phyloP scores from a whole-genome alignment of 2,888 invertebrate genomes.

The Abrostola triplasia region DNA sequence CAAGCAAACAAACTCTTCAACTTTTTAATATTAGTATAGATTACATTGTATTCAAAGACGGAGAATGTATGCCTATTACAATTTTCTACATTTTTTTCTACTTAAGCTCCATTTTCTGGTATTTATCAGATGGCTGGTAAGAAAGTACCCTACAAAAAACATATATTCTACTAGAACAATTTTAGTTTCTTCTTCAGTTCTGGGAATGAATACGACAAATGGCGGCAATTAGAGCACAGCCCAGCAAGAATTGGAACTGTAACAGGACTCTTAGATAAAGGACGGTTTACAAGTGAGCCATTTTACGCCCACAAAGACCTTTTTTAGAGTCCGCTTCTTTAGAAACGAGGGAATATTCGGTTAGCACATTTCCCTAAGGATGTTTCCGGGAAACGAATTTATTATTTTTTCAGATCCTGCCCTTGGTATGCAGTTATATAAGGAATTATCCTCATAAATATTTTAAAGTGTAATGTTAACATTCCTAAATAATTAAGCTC shows the following conservation, averaged over 20 bases:
- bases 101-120: no score
- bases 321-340: constrained; percentile 6
- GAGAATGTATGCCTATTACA: no score
- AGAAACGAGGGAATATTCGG: constrained; percentile 1
- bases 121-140: no score
- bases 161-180: no score
- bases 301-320: constrained; percentile 4
- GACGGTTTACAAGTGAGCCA: background rate
- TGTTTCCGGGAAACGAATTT: background rate
- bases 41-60: no score
- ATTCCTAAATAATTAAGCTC: background rate
- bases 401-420: constrained; percentile 5
- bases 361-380: constrained; percentile 8
- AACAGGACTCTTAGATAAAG: constrained; percentile 1
- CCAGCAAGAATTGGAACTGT: background rate
- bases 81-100: no score
- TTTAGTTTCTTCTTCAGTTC: no score
- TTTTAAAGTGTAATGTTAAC: background rate
- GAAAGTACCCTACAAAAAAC: no score
- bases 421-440: constrained; percentile 1
- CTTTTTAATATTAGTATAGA: no score
- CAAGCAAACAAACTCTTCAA: no score
- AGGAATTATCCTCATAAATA: constrained; percentile 2
- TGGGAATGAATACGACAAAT: no score
- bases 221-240: no score